These are phyloP conservation scores for Propithecus coquereli DNA, from an alignment of 2,113 vertebrate species.

Conservation along the genomic window DNA sequence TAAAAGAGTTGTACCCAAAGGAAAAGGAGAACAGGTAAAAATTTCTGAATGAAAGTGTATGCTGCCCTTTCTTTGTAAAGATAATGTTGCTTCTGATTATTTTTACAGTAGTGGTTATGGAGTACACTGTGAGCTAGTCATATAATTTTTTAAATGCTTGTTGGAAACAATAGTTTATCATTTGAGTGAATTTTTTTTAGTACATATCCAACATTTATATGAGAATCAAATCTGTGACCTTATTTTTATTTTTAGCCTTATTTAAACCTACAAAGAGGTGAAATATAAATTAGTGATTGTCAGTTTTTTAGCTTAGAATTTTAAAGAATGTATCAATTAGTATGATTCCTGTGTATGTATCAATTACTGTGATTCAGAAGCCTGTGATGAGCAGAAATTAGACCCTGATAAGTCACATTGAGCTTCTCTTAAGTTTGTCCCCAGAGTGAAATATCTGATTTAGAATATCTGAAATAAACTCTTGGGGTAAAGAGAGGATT, in stretches of 20 bases:
- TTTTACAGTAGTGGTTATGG: neutral
- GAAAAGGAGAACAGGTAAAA: conserved; percentile 98
- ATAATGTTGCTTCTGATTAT: neutral
- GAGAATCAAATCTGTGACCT: neutral
- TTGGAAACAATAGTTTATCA: neutral
- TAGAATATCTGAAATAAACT: conserved; percentile 23
- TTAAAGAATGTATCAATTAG: neutral
- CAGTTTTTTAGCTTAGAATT: neutral
- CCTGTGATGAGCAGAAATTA: neutral
- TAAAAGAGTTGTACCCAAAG: conserved; percentile 96
- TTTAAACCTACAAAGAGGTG: neutral
- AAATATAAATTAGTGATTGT: neutral
- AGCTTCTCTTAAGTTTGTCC: neutral
- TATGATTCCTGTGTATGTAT: neutral
- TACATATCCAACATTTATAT: neutral
- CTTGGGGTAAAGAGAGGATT: neutral
- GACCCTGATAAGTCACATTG: neutral
- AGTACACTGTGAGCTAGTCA: neutral
- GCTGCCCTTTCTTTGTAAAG: neutral
- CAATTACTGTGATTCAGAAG: neutral
- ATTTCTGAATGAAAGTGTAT: neutral
- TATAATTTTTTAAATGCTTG: neutral
- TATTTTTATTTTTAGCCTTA: neutral
- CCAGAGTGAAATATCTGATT: neutral
- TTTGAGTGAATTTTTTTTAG: neutral